phyloP scores from a whole-genome alignment of 2,113 vertebrate genomes.

The Cebus imitator region DNA sequence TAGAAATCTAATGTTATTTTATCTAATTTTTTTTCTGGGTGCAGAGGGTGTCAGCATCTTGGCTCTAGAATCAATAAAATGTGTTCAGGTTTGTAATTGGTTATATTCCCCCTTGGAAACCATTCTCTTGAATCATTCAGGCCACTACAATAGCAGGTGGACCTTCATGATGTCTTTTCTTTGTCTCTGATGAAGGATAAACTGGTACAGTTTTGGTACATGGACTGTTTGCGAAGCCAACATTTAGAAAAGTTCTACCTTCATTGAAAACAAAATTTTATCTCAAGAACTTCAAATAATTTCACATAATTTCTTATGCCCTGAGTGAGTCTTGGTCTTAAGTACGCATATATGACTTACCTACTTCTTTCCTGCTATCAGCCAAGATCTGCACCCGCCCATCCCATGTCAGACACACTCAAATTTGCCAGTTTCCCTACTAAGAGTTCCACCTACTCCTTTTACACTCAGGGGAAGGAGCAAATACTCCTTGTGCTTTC shows the following conservation, averaged over 20 bases:
- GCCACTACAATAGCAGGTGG: not conserved
- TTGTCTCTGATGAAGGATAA: not conserved
- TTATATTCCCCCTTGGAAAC: not conserved
- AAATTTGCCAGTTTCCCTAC: not conserved
- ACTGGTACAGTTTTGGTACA: no score
- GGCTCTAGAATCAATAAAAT: not conserved
- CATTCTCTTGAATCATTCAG: not conserved
- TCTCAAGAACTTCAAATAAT: not conserved
- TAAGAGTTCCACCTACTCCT: not conserved
- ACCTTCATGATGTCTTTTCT: not conserved
- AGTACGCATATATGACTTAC: fast-evolving
- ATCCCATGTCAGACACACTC: not conserved
- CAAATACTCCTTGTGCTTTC: not conserved
- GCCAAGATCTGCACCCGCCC: not conserved
- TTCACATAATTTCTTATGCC: not conserved
- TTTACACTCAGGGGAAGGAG: not conserved
- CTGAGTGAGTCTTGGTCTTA: not conserved
- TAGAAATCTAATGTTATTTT: not conserved
- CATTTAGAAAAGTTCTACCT: not conserved
- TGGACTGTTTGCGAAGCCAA: not conserved
- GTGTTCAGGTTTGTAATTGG: not conserved
- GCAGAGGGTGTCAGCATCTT: not conserved
- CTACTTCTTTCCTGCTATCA: not conserved
- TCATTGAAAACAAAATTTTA: not conserved
- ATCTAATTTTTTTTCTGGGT: not conserved